Evolutionary conservation across 2,888 invertebrate genomes (phyloP).

Genomic region (Tetragnatha montana): DNA sequence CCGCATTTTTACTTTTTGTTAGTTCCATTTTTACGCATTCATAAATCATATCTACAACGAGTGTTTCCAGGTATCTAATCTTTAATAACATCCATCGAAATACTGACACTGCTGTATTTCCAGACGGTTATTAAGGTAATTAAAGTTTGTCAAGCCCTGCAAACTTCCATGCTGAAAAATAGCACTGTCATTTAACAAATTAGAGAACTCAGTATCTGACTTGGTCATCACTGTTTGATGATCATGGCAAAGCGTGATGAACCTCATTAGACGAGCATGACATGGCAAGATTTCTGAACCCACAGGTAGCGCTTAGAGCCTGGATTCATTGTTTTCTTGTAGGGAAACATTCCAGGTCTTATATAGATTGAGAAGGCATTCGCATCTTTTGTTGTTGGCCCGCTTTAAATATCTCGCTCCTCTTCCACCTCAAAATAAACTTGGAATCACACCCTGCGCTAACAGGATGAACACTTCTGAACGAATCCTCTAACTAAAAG

Average conservation of each 20-base stretch:
- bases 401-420: constrained; percentile 43
- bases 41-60: too few relatives aligned
- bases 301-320: constrained; percentile 9
- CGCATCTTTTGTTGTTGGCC: constrained; percentile 40
- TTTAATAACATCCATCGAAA: too few relatives aligned
- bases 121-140: too few relatives aligned
- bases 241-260: neutral
- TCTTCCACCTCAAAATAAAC: constrained; percentile 45
- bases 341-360: constrained; percentile 55
- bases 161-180: too few relatives aligned
- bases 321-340: constrained; percentile 21
- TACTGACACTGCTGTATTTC: too few relatives aligned
- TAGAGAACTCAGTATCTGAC: too few relatives aligned
- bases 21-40: too few relatives aligned
- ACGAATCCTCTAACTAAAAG: neutral
- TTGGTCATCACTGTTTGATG: neutral
- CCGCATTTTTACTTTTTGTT: too few relatives aligned
- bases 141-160: too few relatives aligned
- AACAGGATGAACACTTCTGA: constrained; percentile 4
- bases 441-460: constrained; percentile 5
- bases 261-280: neutral
- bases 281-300: neutral
- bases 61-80: too few relatives aligned
- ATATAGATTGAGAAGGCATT: constrained; percentile 52
- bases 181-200: too few relatives aligned